Percentiles rank a stretch among this genome's conserved stretches.
phyloP scores from a whole-genome alignment of 2,888 invertebrate species.

The Chesias legatella region DNA sequence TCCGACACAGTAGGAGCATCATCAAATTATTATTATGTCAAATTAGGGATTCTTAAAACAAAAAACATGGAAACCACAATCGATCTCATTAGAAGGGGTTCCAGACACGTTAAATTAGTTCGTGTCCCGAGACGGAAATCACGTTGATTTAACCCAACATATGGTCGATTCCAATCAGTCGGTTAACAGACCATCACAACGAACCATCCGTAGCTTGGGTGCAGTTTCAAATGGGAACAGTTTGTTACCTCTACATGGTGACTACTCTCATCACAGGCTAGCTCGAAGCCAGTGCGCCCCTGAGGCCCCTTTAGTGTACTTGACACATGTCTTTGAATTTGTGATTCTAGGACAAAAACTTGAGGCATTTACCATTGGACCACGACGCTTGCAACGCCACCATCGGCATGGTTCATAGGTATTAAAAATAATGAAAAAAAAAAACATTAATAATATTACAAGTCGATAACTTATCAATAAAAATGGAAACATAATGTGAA shows the following conservation, averaged over 20 bases:
- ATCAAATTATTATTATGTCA: slow-evolving; percentile 16
- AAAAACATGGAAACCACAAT: slow-evolving; percentile 44
- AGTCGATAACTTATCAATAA: too few relatives aligned
- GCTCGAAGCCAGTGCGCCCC: too few relatives aligned
- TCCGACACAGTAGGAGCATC: slow-evolving; percentile 9
- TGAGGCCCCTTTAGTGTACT: too few relatives aligned
- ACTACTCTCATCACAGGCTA: too few relatives aligned
- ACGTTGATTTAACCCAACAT: slow-evolving; percentile 48
- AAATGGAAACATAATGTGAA: too few relatives aligned
- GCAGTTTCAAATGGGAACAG: neutral
- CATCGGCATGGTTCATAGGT: too few relatives aligned
- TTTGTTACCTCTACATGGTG: neutral
- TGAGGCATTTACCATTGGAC: too few relatives aligned
- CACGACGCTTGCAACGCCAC: too few relatives aligned
- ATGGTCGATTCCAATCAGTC: slow-evolving; percentile 64
- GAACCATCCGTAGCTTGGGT: slow-evolving; percentile 15
- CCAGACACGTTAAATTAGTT: slow-evolving; percentile 62
- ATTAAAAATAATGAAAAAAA: too few relatives aligned
- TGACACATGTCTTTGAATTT: too few relatives aligned
- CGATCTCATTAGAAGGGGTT: slow-evolving; percentile 52
- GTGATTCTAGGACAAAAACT: too few relatives aligned
- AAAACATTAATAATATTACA: too few relatives aligned
- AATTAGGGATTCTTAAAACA: slow-evolving; percentile 21
- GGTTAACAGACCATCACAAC: slow-evolving; percentile 38
- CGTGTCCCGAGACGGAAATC: slow-evolving; percentile 55